phyloP scores from a whole-genome alignment of 1,140 invertebrate species.

The Sarcophaga peregrina region DNA sequence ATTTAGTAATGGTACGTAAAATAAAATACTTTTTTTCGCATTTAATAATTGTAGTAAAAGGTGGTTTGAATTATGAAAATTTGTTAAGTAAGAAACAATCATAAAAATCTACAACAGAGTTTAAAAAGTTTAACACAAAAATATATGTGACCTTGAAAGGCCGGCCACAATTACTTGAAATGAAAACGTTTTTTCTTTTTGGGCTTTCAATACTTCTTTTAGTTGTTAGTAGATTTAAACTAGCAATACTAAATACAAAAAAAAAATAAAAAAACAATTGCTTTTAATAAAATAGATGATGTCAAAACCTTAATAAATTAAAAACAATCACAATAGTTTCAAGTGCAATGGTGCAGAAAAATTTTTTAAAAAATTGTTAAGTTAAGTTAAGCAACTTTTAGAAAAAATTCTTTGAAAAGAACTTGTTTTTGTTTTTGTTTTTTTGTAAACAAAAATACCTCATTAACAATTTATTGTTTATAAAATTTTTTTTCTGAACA shows the following conservation, averaged over 20 bases:
- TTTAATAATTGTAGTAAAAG: constrained; percentile 24
- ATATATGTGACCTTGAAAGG: constrained; percentile 34
- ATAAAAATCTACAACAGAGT: neutral
- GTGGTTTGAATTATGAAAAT: constrained; percentile 15
- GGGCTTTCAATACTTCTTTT: no score
- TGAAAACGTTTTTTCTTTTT: neutral
- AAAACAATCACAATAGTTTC: neutral
- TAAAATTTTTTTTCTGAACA: constrained; percentile 1
- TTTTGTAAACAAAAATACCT: neutral
- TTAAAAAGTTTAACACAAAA: constrained; percentile 1
- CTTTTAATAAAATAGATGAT: constrained; percentile 2
- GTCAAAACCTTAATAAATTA: constrained; percentile 11
- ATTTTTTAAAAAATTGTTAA: no score
- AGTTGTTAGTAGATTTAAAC: neutral
- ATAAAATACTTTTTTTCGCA: neutral
- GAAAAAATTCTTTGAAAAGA: neutral
- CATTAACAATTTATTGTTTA: neutral
- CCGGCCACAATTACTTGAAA: constrained; percentile 31
- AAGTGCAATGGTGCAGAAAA: neutral
- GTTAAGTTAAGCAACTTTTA: neutral
- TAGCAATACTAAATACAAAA: neutral
- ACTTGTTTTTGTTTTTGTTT: neutral
- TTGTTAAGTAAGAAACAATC: no score
- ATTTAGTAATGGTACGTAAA: constrained; percentile 84
- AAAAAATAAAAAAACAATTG: neutral